Evolutionary conservation across 2,797 vertebrate species (phyloP).

Genomic region (Amblyopsis hoosieri): DNA sequence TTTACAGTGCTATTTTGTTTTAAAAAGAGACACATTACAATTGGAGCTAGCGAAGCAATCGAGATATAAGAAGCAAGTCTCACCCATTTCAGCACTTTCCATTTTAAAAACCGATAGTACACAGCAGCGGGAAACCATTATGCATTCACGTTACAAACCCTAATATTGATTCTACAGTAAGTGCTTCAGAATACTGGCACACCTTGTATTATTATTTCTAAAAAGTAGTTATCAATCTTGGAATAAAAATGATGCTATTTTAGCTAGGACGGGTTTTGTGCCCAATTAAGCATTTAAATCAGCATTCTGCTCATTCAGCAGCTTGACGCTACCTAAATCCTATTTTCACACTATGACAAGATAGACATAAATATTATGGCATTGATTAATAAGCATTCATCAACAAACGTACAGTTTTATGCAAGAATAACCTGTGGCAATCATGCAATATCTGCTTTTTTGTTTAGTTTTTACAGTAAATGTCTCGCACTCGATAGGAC

Average conservation of each 20-base stretch:
- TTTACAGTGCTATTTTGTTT: too few species aligned
- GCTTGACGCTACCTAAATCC: slow-evolving; percentile 67
- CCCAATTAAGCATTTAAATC: slow-evolving; percentile 41
- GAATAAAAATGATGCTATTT: slow-evolving; percentile 6
- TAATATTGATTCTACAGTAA: slow-evolving; percentile 14
- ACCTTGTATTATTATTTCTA: slow-evolving; percentile 15
- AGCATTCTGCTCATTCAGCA: slow-evolving; percentile 52
- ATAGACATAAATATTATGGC: slow-evolving; percentile 61
- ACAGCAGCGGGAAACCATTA: slow-evolving; percentile 11
- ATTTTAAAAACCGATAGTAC: slow-evolving; percentile 45
- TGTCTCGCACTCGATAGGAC: slow-evolving; percentile 83
- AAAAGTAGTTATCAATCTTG: background rate
- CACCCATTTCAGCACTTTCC: slow-evolving; percentile 67
- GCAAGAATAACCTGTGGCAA: slow-evolving; percentile 86
- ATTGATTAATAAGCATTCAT: slow-evolving; percentile 28
- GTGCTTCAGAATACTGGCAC: slow-evolving; percentile 36
- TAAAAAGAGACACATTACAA: too few species aligned
- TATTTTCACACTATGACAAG: slow-evolving; percentile 28
- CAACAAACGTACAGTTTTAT: slow-evolving; percentile 66
- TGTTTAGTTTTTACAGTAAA: slow-evolving; percentile 78
- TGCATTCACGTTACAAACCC: slow-evolving; percentile 27
- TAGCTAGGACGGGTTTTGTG: slow-evolving; percentile 12
- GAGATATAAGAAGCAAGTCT: slow-evolving; percentile 18
- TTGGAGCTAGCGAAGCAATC: too few species aligned
- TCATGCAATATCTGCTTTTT: slow-evolving; percentile 88